Percentiles rank a stretch among this genome's conserved stretches.
Evolutionary conservation across 2,888 invertebrate genomes (phyloP).

Genomic region (Caenorhabditis doughertyi): DNA sequence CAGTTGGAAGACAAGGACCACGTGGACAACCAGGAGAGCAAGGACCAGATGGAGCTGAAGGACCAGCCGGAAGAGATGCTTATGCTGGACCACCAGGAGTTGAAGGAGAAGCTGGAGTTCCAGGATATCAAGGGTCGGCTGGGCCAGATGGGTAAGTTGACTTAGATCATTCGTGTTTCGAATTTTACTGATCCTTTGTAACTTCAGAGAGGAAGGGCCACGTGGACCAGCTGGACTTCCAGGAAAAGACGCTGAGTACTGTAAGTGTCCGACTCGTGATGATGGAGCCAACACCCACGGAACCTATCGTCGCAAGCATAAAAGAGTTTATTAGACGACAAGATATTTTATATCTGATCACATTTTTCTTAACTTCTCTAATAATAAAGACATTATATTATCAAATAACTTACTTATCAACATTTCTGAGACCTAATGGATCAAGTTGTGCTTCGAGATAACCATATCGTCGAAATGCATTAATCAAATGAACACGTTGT

Average conservation of each 20-base stretch:
- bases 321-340: conserved; percentile 53
- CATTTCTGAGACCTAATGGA: conserved; percentile 75
- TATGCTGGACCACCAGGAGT: conserved; percentile 69
- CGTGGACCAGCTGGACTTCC: conserved; percentile 67
- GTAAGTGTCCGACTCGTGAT: conserved; percentile 76
- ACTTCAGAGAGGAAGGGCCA: conserved; percentile 65
- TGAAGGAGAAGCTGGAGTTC: conserved; percentile 74
- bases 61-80: conserved; percentile 67
- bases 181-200: not conserved
- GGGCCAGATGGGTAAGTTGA: conserved; percentile 71
- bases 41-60: conserved; percentile 69
- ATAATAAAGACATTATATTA: conserved; percentile 18
- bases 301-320: conserved; percentile 58
- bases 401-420: conserved; percentile 63
- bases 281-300: conserved; percentile 40
- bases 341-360: conserved; percentile 16
- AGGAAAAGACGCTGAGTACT: conserved; percentile 77
- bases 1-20: conserved; percentile 76
- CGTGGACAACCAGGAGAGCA: conserved; percentile 76
- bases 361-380: conserved; percentile 29
- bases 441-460: conserved; percentile 80
- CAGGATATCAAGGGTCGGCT: conserved; percentile 75
- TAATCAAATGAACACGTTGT: conserved; percentile 78
- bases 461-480: conserved; percentile 81
- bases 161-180: not conserved